phyloP scores from a whole-genome alignment of 2,888 invertebrate genomes.

The Galerucella calmariensis region DNA sequence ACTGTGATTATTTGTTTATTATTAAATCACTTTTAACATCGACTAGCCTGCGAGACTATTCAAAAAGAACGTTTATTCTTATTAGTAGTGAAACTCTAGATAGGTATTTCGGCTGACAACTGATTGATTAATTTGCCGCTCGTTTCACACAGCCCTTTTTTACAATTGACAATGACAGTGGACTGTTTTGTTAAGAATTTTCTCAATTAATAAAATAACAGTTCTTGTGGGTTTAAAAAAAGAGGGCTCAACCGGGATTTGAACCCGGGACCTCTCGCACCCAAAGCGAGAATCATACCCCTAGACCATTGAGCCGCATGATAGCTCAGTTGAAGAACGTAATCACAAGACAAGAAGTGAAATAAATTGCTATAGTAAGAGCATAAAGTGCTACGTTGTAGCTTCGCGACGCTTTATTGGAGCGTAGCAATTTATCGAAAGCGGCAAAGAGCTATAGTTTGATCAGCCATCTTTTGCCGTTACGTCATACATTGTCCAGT shows the following conservation, averaged over 20 bases:
- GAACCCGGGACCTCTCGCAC: slow-evolving; percentile 67
- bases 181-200: neutral
- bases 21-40: slow-evolving; percentile 25
- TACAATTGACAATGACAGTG: too few relatives aligned
- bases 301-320: slow-evolving; percentile 64
- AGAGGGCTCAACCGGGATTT: slow-evolving; percentile 65
- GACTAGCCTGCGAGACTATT: neutral
- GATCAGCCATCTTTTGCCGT: too few relatives aligned
- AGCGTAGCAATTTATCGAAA: too few relatives aligned
- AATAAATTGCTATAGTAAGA: too few relatives aligned
- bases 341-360: neutral
- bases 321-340: neutral
- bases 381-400: too few relatives aligned
- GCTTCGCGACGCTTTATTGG: too few relatives aligned
- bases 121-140: too few relatives aligned
- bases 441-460: too few relatives aligned
- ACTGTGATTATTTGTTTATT: slow-evolving; percentile 39
- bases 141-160: too few relatives aligned
- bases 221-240: slow-evolving; percentile 42
- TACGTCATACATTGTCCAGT: too few relatives aligned
- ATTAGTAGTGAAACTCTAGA: too few relatives aligned
- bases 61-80: neutral
- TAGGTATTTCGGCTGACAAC: too few relatives aligned
- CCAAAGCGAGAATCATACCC: slow-evolving; percentile 67
- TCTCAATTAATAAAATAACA: neutral